Conservation (phyloP, 2,888 invertebrate species). For the Orthosia gracilis region DNA sequence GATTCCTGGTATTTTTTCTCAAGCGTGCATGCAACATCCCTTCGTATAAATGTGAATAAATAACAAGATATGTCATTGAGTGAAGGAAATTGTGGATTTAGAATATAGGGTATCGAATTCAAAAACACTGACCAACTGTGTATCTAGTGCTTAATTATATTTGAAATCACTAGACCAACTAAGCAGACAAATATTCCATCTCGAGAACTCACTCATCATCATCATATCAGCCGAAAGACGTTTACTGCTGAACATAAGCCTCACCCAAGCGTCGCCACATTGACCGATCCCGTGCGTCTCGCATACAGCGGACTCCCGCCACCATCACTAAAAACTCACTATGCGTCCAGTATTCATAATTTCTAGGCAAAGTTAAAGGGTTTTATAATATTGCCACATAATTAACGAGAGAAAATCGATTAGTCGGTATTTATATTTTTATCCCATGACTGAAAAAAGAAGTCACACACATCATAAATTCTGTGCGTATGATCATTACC, state of each 20-base stretch:
- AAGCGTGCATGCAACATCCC: too few relatives aligned
- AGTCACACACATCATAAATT: conserved; percentile 52
- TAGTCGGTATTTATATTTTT: conserved; percentile 27
- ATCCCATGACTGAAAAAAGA: conserved; percentile 46
- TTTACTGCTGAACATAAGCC: too few relatives aligned
- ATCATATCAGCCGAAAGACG: too few relatives aligned
- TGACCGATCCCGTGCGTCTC: too few relatives aligned
- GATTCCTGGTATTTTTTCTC: too few relatives aligned
- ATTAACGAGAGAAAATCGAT: conserved; percentile 34
- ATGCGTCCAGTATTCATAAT: not conserved
- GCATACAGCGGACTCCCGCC: too few relatives aligned
- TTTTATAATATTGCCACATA: conserved; percentile 12
- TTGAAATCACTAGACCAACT: not conserved
- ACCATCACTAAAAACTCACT: not conserved
- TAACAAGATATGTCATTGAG: too few relatives aligned
- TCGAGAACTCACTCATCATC: not conserved
- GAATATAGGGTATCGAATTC: too few relatives aligned
- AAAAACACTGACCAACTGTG: not conserved
- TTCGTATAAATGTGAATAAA: too few relatives aligned
- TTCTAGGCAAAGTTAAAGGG: not conserved
- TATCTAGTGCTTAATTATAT: not conserved
- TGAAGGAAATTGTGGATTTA: too few relatives aligned
- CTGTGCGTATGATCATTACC: conserved; percentile 46
- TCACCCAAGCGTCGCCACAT: too few relatives aligned
- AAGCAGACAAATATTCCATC: not conserved